Percentiles rank a stretch among this genome's conserved stretches.
Evolutionary conservation across 1,140 invertebrate genomes (phyloP).

Genomic region (Eulimnadia texana): DNA sequence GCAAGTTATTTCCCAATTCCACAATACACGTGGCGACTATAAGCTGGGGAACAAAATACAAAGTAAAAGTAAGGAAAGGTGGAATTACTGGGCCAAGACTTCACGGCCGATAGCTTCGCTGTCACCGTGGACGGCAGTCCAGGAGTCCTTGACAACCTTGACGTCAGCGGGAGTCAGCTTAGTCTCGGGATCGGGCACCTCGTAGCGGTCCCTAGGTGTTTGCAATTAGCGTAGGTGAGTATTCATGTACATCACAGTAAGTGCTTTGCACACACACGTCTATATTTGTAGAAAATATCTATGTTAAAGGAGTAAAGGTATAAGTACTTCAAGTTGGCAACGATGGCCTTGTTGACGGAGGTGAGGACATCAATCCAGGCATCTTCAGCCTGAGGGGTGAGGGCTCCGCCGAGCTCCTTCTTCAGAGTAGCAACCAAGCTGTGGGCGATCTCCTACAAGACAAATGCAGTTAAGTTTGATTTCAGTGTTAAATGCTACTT

Average conservation of each 20-base stretch:
- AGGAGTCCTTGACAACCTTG: neutral
- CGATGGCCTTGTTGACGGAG: slow-evolving; percentile 21
- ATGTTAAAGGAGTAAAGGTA: too few species aligned
- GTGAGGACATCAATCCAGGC: slow-evolving; percentile 36
- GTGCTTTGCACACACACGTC: too few species aligned
- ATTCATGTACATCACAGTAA: too few species aligned
- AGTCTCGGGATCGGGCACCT: slow-evolving; percentile 2
- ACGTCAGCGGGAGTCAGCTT: neutral
- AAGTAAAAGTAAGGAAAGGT: neutral
- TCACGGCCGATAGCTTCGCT: neutral
- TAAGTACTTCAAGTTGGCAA: slow-evolving; percentile 1
- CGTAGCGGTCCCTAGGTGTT: neutral
- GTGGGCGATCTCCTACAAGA: neutral
- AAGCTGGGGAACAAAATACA: too few species aligned
- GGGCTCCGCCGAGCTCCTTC: slow-evolving; percentile 28
- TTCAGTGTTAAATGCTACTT: neutral
- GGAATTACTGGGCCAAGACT: neutral
- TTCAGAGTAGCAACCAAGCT: slow-evolving; percentile 29
- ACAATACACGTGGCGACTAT: too few species aligned
- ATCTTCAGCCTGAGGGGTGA: slow-evolving; percentile 30
- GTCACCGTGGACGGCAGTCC: neutral
- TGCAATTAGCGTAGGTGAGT: too few species aligned
- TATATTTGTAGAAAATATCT: too few species aligned
- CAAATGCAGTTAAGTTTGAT: neutral
- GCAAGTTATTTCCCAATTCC: too few species aligned